A percentile compares a stretch with the other conserved stretches of the same genome.
phyloP scores from a whole-genome alignment of 2,888 invertebrate genomes.

The Sphaeridia pumilis region DNA sequence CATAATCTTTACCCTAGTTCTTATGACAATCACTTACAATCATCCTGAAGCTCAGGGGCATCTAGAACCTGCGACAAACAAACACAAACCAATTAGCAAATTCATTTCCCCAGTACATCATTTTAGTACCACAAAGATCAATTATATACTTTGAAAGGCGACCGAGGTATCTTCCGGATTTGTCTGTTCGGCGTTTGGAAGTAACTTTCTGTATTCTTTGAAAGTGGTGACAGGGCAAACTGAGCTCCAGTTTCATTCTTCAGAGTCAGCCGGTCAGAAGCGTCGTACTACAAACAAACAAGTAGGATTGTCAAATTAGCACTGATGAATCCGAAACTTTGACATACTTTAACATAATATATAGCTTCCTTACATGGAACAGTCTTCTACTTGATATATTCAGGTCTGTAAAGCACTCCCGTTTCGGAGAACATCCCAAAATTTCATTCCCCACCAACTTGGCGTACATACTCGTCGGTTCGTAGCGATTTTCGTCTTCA shows the following conservation, averaged over 20 bases:
- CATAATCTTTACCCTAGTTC: no score
- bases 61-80: slow-evolving; percentile 59
- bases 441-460: slow-evolving; percentile 91
- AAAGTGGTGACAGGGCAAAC: slow-evolving; percentile 88
- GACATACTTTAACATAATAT: no score
- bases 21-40: no score
- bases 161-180: slow-evolving; percentile 91
- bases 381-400: slow-evolving; percentile 45
- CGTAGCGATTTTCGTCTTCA: slow-evolving; percentile 57
- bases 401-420: slow-evolving; percentile 43
- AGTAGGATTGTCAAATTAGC: no score
- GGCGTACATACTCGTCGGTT: slow-evolving; percentile 74
- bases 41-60: slow-evolving; percentile 94
- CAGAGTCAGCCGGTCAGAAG: slow-evolving; percentile 44
- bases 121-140: no score
- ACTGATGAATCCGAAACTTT: no score
- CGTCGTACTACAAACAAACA: slow-evolving; percentile 52
- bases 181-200: slow-evolving; percentile 90
- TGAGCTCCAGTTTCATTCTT: slow-evolving; percentile 60
- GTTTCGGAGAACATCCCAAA: slow-evolving; percentile 52
- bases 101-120: no score
- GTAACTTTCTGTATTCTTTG: slow-evolving; percentile 86
- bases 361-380: slow-evolving; percentile 44
- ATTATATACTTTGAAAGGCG: slow-evolving; percentile 94
- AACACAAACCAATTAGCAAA: no score